Conservation (phyloP, 2,113 vertebrate species). For the Felis chaus region DNA sequence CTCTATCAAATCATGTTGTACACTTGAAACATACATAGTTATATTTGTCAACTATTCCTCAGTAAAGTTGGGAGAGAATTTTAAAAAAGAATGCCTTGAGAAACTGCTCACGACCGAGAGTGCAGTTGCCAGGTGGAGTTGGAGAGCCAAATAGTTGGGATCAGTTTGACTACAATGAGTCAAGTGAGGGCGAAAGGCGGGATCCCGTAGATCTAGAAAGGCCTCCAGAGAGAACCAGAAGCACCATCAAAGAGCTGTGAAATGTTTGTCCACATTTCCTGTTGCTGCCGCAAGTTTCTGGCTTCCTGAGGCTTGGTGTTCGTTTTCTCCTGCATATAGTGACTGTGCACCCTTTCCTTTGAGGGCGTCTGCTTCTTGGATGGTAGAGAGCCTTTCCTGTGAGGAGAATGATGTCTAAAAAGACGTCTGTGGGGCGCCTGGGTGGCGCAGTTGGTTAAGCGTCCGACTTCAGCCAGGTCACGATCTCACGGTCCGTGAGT, state of each 20-base stretch:
- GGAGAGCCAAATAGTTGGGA: background rate
- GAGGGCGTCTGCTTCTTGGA: background rate
- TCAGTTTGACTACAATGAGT: background rate
- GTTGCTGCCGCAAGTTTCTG: background rate
- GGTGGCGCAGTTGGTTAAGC: too few relatives aligned
- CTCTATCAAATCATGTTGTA: background rate
- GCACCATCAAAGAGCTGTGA: fast-evolving
- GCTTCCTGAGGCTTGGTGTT: background rate
- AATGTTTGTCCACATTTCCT: background rate
- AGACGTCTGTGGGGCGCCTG: background rate
- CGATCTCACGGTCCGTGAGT: too few relatives aligned
- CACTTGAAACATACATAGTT: background rate
- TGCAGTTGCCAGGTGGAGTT: background rate
- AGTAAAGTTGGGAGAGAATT: background rate
- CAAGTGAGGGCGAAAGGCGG: background rate
- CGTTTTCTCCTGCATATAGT: background rate
- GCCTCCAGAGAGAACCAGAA: background rate
- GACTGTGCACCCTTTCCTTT: background rate
- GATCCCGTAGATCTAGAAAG: background rate
- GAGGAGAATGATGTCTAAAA: background rate
- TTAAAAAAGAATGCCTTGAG: background rate
- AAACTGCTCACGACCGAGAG: background rate
- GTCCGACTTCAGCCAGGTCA: too few relatives aligned
- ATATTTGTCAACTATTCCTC: background rate
- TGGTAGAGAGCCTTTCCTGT: background rate